Conservation (phyloP, 2,113 vertebrate species). For the Zapornia atra region DNA sequence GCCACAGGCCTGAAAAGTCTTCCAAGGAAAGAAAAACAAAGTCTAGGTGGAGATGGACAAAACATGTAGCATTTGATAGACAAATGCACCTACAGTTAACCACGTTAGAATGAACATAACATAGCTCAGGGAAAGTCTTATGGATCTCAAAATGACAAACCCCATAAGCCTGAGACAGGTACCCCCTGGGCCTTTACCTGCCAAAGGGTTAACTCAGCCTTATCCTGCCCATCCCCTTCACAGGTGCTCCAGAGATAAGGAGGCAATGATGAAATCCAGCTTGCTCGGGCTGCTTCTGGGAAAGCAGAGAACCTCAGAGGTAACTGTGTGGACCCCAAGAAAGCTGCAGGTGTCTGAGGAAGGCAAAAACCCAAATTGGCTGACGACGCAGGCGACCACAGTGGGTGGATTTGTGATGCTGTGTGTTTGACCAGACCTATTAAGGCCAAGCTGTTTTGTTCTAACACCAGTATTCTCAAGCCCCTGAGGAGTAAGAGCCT, state of each 20-base stretch:
- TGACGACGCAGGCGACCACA: fast-evolving
- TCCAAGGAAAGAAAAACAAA: not conserved
- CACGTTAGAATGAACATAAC: not conserved
- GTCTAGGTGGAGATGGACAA: not conserved
- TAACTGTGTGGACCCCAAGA: not conserved
- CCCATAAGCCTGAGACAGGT: fast-evolving
- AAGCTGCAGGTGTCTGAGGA: not conserved
- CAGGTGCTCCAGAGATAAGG: not conserved
- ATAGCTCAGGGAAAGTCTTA: not conserved
- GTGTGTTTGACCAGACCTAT: not conserved
- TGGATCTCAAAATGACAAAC: not conserved
- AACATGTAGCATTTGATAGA: not conserved
- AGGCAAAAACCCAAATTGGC: not conserved
- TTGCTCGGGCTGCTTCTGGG: not conserved
- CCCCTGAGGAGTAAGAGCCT: not conserved
- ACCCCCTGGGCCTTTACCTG: not conserved
- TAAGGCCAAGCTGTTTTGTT: not conserved
- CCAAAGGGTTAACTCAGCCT: not conserved
- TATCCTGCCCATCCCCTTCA: not conserved
- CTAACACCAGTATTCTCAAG: not conserved
- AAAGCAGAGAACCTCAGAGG: not conserved
- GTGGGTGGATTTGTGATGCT: fast-evolving
- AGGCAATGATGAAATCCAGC: not conserved
- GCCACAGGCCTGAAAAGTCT: fast-evolving
- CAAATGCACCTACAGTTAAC: not conserved